Base-by-base conservation (phyloP, 2,888 invertebrate genomes). In the Leucophenga montana region DNA sequence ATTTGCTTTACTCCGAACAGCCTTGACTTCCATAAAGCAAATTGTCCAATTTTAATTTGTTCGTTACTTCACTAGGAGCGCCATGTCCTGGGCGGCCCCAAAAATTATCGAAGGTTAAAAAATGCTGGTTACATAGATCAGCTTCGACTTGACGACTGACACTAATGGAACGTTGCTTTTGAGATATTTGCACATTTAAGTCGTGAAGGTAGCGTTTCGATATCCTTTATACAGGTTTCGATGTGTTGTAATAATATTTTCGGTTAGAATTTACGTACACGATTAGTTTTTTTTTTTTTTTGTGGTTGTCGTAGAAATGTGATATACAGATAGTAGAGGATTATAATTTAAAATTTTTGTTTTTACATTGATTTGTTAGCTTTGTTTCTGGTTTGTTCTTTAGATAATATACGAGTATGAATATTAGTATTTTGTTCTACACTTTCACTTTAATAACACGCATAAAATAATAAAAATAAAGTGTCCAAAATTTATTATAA, bases 31-130 rank as follows among this genome's bases (percentile, higher is more conserved):
- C 89, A 75, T 89, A 89, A 78, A 89, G 88, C 79, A 89, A 87
- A 85, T 88, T 85, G 83, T 89, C 85, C 86, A 89, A 85, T 78
- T 89, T 89, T 66, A 87, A 77, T 82, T 89, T 89, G 76, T 85
- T 84, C 73, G 80, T 86, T 66, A 85, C 83, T 44, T 80, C 75
- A 66, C 79, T 78, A 22, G 86, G 89, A 39, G 89, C 89, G 53
- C 89, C 89, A 75, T 89, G 93, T 0, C 95, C 95, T 0, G 95
- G 95, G 61, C 94, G 91, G 31, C 95, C 95, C 95, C 95, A 95
- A 78, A 94, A 90, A 11, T 92, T 91, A 64, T 92, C 92, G 92
- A 94, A 95, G 1, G 94, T 94, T 76, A 91, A 91, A 86, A 94
- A 94, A 86, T 95, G 95, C 74, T 90, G 90, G 66, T 91, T 90